Conservation (phyloP, 2,113 vertebrate genomes). For the Atrichornis clamosus region DNA sequence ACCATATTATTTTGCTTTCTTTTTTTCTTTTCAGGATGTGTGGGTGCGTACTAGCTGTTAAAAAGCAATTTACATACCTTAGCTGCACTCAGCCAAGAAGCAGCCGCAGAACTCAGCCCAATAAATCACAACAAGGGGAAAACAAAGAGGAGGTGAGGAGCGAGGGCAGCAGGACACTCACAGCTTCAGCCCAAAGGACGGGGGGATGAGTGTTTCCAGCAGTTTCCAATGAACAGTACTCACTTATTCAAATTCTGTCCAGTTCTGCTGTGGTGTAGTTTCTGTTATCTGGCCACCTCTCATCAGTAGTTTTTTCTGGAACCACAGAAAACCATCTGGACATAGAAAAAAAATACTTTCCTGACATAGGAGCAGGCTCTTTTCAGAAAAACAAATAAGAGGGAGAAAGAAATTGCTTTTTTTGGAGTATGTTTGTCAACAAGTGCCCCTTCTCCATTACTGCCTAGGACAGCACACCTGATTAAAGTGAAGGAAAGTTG, state of each 20-base stretch:
- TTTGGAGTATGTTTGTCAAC: neutral
- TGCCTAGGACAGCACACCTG: neutral
- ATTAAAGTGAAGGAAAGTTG: neutral
- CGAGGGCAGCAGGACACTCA: neutral
- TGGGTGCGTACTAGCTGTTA: neutral
- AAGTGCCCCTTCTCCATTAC: neutral
- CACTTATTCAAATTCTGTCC: neutral
- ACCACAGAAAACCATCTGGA: neutral
- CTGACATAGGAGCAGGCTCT: neutral
- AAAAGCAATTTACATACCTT: slow-evolving; percentile 41
- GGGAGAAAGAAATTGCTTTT: neutral
- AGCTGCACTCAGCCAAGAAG: slow-evolving; percentile 8
- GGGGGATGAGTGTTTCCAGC: neutral
- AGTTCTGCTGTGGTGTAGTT: neutral
- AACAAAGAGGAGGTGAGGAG: neutral
- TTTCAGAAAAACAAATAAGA: neutral
- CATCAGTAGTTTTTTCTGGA: neutral
- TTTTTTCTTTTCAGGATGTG: neutral
- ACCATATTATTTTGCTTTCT: neutral
- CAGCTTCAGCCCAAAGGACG: neutral
- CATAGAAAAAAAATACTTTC: neutral
- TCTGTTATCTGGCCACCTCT: neutral
- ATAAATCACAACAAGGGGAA: slow-evolving; percentile 21
- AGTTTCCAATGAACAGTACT: neutral
- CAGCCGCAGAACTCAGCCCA: neutral